A percentile compares a stretch with the other conserved stretches of the same genome.
These are phyloP conservation scores for Drosophila parabipectinata DNA, from an alignment of 1,140 invertebrate genomes.

Conservation along the genomic window DNA sequence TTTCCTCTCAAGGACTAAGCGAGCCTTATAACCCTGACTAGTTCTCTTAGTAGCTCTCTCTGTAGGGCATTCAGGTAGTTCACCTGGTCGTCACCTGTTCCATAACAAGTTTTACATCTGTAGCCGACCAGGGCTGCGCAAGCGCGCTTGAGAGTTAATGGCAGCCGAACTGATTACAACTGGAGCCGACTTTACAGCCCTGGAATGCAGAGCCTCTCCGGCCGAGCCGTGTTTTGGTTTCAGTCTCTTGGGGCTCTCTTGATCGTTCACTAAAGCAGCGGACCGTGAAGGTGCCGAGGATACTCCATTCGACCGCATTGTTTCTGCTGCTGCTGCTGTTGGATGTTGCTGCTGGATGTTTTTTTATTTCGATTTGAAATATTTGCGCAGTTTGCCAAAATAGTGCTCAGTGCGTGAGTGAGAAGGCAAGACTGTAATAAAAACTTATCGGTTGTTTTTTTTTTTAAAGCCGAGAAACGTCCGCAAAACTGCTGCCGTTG, in stretches of 20 bases:
- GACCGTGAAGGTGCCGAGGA: slow-evolving; percentile 79
- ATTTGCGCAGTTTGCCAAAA: slow-evolving; percentile 67
- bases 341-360: slow-evolving; percentile 54
- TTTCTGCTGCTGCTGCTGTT: slow-evolving; percentile 39
- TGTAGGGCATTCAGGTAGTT: slow-evolving; percentile 1
- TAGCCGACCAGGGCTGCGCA: slow-evolving; percentile 56
- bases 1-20: not conserved
- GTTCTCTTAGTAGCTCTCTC: not conserved
- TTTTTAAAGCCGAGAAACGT: slow-evolving; percentile 34
- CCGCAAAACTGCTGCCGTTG: not conserved
- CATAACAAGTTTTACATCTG: slow-evolving; percentile 74
- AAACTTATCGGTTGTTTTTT: slow-evolving; percentile 54
- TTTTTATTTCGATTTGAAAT: slow-evolving; percentile 50
- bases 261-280: slow-evolving; percentile 74
- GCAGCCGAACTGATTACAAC: not conserved
- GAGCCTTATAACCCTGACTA: no score
- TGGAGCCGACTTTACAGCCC: slow-evolving; percentile 36
- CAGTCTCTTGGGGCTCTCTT: slow-evolving; percentile 70
- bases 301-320: slow-evolving; percentile 48
- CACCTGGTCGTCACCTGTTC: slow-evolving; percentile 21
- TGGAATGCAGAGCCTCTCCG: slow-evolving; percentile 63
- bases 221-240: slow-evolving; percentile 63
- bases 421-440: slow-evolving; percentile 38
- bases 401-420: slow-evolving; percentile 10
- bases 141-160: not conserved